These are phyloP conservation scores for Gambelia wislizenii DNA, from an alignment of 2,797 vertebrate species.

Conservation along the genomic window DNA sequence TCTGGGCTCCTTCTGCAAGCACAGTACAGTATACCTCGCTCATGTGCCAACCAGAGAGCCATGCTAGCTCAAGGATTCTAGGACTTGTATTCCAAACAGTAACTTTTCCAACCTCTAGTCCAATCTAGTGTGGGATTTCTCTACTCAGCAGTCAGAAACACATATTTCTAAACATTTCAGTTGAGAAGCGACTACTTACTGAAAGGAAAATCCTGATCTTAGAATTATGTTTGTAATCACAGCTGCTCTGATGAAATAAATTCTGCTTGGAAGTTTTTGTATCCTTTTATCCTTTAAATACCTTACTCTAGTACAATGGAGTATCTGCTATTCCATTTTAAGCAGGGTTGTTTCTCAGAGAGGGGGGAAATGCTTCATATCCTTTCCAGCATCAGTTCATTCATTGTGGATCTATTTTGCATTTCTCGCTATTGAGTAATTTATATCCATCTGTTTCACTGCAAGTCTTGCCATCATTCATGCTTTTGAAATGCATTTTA, in stretches of 20 bases:
- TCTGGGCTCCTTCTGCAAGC: too few species aligned
- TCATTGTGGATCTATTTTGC: slow-evolving; percentile 64
- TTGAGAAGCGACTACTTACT: slow-evolving; percentile 17
- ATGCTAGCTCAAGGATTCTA: neutral
- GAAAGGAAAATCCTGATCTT: slow-evolving; percentile 43
- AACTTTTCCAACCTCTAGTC: too few species aligned
- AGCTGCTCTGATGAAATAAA: slow-evolving; percentile 36
- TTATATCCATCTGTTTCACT: slow-evolving; percentile 70
- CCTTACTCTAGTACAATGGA: slow-evolving; percentile 51
- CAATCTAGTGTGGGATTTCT: neutral
- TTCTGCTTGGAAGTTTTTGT: slow-evolving; percentile 37
- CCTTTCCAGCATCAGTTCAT: slow-evolving; percentile 61
- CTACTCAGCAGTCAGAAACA: neutral
- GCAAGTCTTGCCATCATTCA: slow-evolving; percentile 42
- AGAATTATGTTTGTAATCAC: slow-evolving; percentile 38
- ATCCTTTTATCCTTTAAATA: slow-evolving; percentile 54
- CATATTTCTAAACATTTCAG: slow-evolving; percentile 40
- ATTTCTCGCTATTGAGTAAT: slow-evolving; percentile 66
- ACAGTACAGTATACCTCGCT: too few species aligned
- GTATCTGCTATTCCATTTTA: slow-evolving; percentile 65
- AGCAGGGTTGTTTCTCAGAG: slow-evolving; percentile 59
- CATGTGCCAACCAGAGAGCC: neutral
- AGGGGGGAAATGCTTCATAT: slow-evolving; percentile 41
- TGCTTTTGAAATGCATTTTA: slow-evolving; percentile 61
- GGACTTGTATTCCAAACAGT: too few species aligned